Percentiles rank a stretch among this genome's conserved stretches.
Conservation (phyloP, 1,140 invertebrate species). For the Gryon sp. region DNA sequence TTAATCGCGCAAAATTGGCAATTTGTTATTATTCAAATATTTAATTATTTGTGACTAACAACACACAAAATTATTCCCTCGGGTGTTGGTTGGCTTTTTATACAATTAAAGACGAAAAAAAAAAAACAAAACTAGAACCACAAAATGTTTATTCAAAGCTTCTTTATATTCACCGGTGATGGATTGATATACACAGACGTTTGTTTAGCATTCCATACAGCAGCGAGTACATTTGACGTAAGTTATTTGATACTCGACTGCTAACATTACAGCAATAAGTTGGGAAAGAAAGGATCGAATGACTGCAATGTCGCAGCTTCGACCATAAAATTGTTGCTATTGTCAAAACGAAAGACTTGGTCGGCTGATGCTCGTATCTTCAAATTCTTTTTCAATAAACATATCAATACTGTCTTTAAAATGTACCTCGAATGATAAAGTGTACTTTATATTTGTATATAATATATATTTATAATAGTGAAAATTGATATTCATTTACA, state of each 20-base stretch:
- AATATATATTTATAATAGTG: no score
- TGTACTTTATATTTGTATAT: no score
- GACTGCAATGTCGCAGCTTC: constrained; percentile 61
- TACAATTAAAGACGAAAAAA: background rate
- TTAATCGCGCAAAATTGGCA: no score
- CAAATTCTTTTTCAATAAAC: no score
- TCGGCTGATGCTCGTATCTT: constrained; percentile 1
- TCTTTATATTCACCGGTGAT: constrained; percentile 41
- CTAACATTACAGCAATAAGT: constrained; percentile 52
- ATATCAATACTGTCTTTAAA: no score
- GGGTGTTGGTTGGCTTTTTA: background rate
- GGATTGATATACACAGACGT: constrained; percentile 62
- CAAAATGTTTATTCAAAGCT: constrained; percentile 15
- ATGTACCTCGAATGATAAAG: no score
- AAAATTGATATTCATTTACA: no score
- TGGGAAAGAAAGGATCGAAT: constrained; percentile 67
- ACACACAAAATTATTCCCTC: no score
- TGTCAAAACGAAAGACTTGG: constrained; percentile 46
- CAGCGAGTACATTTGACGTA: constrained; percentile 61
- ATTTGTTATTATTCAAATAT: no score
- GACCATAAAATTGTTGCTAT: constrained; percentile 51
- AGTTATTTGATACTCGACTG: constrained; percentile 59
- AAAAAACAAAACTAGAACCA: constrained; percentile 5
- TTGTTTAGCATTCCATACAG: constrained; percentile 65
- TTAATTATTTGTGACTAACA: constrained; percentile 54